Evolutionary conservation across 2,113 vertebrate species (phyloP).

Genomic region (Henicopernis longicauda): DNA sequence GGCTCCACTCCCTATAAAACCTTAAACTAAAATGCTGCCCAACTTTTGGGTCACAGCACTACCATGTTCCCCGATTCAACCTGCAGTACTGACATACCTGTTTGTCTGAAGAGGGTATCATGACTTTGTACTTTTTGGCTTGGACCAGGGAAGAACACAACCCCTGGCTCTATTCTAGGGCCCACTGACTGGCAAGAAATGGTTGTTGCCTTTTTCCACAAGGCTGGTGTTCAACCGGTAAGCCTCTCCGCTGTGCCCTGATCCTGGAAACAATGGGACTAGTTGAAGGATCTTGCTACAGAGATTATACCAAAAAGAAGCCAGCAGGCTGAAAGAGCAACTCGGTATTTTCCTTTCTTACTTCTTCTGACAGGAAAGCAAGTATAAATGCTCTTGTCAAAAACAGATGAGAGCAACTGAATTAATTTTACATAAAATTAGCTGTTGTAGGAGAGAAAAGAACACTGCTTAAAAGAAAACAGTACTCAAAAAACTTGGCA

Average conservation of each 20-base stretch:
- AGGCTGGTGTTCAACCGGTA: neutral
- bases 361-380: neutral
- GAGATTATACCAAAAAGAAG: neutral
- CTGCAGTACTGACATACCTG: neutral
- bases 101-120: neutral
- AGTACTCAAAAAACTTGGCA: neutral
- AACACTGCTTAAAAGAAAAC: neutral
- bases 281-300: neutral
- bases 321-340: neutral
- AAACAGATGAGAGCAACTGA: neutral
- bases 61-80: fast-evolving
- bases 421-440: neutral
- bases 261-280: neutral
- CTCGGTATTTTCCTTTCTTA: neutral
- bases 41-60: neutral
- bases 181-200: neutral
- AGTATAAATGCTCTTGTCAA: neutral
- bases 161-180: too few relatives aligned
- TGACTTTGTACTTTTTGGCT: neutral
- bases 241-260: neutral
- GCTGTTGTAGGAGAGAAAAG: neutral
- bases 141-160: neutral
- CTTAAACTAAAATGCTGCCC: neutral
- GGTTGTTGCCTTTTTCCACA: neutral
- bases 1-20: neutral